Conservation (phyloP, 1,140 invertebrate species). For the Theocolax elegans region DNA sequence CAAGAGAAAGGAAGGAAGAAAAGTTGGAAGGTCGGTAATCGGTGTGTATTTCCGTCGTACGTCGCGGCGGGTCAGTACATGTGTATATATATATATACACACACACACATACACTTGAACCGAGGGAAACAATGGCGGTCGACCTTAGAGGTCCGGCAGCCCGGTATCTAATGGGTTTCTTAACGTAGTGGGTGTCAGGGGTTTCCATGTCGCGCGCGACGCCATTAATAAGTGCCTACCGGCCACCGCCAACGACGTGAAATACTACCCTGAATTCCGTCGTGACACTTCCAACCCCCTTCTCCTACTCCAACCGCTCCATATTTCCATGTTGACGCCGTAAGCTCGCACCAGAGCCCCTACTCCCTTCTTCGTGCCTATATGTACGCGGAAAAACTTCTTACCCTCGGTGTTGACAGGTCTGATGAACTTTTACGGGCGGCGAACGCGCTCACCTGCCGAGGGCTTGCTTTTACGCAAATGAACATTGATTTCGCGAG, state of each 20-base stretch:
- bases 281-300: slow-evolving; percentile 43
- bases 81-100: background rate
- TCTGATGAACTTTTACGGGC: slow-evolving; percentile 12
- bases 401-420: background rate
- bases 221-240: slow-evolving; percentile 51
- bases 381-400: background rate
- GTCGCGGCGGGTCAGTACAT: background rate
- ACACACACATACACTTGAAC: background rate
- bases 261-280: slow-evolving; percentile 48
- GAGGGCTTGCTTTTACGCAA: background rate
- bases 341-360: background rate
- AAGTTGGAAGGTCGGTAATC: too few relatives aligned
- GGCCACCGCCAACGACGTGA: slow-evolving; percentile 43
- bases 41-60: too few relatives aligned
- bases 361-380: too few relatives aligned
- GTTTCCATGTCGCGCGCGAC: slow-evolving; percentile 41
- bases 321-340: slow-evolving; percentile 11
- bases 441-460: too few relatives aligned
- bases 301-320: background rate
- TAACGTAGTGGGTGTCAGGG: slow-evolving; percentile 48
- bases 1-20: too few relatives aligned
- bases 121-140: slow-evolving; percentile 42
- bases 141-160: slow-evolving; percentile 41
- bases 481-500: slow-evolving; percentile 20
- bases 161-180: slow-evolving; percentile 50